Base-by-base conservation (phyloP, 2,797 vertebrate species). In the Chrysocyon brachyurus region DNA sequence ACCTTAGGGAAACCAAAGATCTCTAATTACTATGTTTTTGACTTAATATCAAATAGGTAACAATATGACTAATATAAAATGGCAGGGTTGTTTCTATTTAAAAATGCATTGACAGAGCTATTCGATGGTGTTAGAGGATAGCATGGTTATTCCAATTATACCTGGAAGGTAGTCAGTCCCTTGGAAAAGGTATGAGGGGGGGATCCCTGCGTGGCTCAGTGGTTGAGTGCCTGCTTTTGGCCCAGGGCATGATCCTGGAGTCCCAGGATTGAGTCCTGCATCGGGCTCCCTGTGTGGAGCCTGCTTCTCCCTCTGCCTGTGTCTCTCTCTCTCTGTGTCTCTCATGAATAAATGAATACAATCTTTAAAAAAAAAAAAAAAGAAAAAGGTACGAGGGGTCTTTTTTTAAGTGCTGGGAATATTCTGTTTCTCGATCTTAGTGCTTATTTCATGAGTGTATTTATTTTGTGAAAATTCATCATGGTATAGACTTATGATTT, bases 381-480 rank as follows among this genome's bases (percentile, higher is more conserved):
- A 7, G 40, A 46, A 90, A 92, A 94, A 49, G 21, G 5, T 3
- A 24, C 2, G 16, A 87, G 4, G 28, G 24, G 1, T 46, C 40
- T 28, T 46, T 82, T 85, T 31, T 1, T 36, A 77, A 24, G 7
- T 21, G 6, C 82, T 75, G 36, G 22, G 11, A 59, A 49, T 40
- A 46, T 75, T 96, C 26, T 86, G 7, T 90, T 78, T 96, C 52
- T 78, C 40, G 7, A 4, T 36, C 40, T 95, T 31, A 61, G 46
- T 46, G 12, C 17, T 84, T 49, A 0, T 87, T 92, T 64, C 24
- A 73, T 17, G 14, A 84, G 0, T 56, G 7, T 61, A 16, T 82
- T 94, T 40, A 91, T 89, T 77, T 94, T 77, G n/a, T 82, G 52
- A 83, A 92, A 90, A 86, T 66, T 49, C 4, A 46, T 40, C 21